A percentile compares a stretch with the other conserved stretches of the same genome.
Conservation (phyloP, 1,140 invertebrate genomes). For the Nautilus pompilius region DNA sequence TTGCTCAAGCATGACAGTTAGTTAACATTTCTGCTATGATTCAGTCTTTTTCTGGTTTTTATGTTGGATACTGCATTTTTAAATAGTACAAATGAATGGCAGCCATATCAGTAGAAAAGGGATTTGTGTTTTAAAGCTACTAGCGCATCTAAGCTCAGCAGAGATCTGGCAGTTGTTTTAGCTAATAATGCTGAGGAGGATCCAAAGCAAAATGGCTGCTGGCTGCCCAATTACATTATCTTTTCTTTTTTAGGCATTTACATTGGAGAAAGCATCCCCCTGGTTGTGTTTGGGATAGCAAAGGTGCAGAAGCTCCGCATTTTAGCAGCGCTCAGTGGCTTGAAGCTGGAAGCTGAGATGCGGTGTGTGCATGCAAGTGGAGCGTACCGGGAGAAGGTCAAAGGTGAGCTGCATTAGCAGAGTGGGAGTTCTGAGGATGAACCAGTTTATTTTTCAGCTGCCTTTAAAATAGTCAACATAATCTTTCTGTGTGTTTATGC, state of each 20-base stretch:
- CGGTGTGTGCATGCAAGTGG: constrained; percentile 72
- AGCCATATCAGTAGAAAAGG: neutral
- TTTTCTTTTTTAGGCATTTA: constrained; percentile 43
- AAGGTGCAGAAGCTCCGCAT: constrained; percentile 84
- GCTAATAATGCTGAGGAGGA: too few species aligned
- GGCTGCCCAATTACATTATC: too few species aligned
- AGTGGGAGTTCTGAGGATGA: too few species aligned
- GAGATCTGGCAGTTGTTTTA: neutral
- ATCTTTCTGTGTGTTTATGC: too few species aligned
- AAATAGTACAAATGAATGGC: neutral
- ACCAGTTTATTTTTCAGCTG: too few species aligned
- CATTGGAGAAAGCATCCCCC: constrained; percentile 57
- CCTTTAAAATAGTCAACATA: too few species aligned
- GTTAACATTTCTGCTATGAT: too few species aligned
- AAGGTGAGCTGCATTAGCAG: constrained; percentile 46
- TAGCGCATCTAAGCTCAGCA: neutral
- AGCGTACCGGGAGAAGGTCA: constrained; percentile 72
- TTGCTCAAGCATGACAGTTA: too few species aligned
- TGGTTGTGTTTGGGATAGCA: constrained; percentile 82
- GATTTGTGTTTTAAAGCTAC: neutral
- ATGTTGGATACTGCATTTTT: neutral
- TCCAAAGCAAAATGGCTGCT: too few species aligned
- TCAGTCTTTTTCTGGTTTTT: neutral
- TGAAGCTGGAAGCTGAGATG: constrained; percentile 88
- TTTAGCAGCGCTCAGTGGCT: constrained; percentile 84